Base-by-base conservation (phyloP, 2,888 invertebrate genomes). In the Pseudanteris insignis region DNA sequence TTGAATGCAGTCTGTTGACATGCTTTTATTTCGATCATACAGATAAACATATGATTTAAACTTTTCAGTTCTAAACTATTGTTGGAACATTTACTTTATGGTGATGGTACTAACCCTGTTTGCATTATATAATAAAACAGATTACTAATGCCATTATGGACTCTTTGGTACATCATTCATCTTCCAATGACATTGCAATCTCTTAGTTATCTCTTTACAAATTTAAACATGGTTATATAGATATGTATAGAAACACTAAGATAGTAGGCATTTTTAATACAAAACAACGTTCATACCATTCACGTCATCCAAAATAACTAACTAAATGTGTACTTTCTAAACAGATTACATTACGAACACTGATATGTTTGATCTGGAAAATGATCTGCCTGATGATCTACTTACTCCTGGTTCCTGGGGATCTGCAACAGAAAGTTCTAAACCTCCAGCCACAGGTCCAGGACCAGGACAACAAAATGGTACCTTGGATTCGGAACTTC, bases 381-480 rank as follows among this genome's bases (percentile, higher is more conserved):
- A 93, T 82, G 91, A 93, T 81, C 86, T 95, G 71, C 94, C 94
- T 33, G 94, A 94, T 83, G 94, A 94, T 81, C 84, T 95, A 68
- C 90, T 93, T 81, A 85, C 86, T 46, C 86, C 88, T 14, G 86
- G 88, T 67, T 87, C 88, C 70, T 92, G 92, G 91, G 87, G 88
- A 61, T 80, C 85, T 50, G 77, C 81, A 18, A 78, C 81, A 24
- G 89, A 90, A 59, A 84, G 86, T 53, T 86, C 86, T 62, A 91
- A 90, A 80, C 90, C 91, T 65, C 89, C 91, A 14, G 91, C 90
- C 13, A 91, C 91, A 73, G 92, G 91, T 15, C 91, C 91, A 5
- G 92, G 92, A 14, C 91, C 90, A 46, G 90, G 90, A 63, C 85
- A 85, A 65, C 89, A 90, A 80, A 90, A 91, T 76, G 90, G 89